Conservation (phyloP, 2,113 vertebrate genomes). For the Nicator chloris region DNA sequence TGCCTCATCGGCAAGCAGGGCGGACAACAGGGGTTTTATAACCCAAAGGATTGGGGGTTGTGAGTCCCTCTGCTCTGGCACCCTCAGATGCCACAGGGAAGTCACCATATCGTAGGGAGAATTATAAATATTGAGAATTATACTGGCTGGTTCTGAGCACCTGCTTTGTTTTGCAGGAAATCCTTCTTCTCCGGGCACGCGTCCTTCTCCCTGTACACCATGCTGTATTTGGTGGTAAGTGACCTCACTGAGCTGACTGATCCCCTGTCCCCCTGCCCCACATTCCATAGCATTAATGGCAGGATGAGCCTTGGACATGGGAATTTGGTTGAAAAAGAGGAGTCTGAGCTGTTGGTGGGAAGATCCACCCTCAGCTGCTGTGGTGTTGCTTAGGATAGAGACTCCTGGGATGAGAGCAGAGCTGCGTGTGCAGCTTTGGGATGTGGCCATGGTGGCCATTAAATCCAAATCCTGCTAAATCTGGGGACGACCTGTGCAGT, state of each 20-base stretch:
- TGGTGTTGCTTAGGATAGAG: background rate
- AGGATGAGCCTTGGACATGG: accelerated
- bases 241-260: background rate
- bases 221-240: constrained; percentile 99
- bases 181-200: constrained; percentile 99
- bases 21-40: background rate
- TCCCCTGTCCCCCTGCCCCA: background rate
- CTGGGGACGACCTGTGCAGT: background rate
- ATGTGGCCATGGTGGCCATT: background rate
- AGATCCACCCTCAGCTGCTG: background rate
- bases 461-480: background rate
- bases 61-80: background rate
- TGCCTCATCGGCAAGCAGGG: background rate
- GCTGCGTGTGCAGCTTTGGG: background rate
- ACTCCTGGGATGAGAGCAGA: background rate
- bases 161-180: constrained; percentile 83
- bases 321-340: background rate
- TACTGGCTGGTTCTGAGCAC: background rate
- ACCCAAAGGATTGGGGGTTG: background rate
- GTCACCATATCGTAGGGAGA: accelerated
- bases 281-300: accelerated
- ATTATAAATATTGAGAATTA: background rate
- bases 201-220: constrained; percentile 96
- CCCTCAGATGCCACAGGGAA: background rate
- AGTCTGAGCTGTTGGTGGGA: background rate